phyloP scores from a whole-genome alignment of 2,797 vertebrate species.

The Danionella dracula region DNA sequence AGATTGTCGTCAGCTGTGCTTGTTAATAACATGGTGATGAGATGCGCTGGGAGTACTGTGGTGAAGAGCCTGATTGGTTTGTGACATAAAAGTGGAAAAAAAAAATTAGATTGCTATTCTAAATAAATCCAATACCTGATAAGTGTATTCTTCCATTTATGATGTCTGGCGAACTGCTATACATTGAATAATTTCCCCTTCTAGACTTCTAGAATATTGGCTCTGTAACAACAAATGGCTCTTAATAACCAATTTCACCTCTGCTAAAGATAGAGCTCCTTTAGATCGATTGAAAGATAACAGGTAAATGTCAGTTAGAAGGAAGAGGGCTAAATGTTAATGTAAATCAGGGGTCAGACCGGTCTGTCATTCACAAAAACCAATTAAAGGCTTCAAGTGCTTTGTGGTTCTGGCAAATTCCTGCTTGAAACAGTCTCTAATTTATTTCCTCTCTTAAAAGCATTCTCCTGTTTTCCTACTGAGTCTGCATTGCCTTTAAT shows the following conservation, averaged over 20 bases:
- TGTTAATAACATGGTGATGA: too few species aligned
- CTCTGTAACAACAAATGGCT: background rate
- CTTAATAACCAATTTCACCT: background rate
- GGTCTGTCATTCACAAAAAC: background rate
- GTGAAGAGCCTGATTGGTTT: too few species aligned
- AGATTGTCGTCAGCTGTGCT: too few species aligned
- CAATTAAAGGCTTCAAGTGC: slow-evolving; percentile 11
- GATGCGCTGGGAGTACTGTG: too few species aligned
- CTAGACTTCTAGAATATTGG: background rate
- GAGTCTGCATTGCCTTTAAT: slow-evolving; percentile 31
- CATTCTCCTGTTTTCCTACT: slow-evolving; percentile 12
- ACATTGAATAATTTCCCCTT: too few species aligned
- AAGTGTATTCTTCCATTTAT: too few species aligned
- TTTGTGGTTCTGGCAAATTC: slow-evolving; percentile 13
- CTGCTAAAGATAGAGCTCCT: background rate
- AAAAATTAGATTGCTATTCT: too few species aligned
- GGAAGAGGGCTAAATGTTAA: background rate
- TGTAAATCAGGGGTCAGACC: slow-evolving; percentile 7
- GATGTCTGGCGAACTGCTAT: too few species aligned
- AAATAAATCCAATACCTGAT: too few species aligned
- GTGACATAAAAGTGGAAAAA: too few species aligned
- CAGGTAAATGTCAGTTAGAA: slow-evolving; percentile 21
- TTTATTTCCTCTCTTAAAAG: slow-evolving; percentile 8
- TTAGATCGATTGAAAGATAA: background rate
- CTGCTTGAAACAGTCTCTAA: background rate